These are phyloP conservation scores for Acinonyx jubatus DNA, from an alignment of 2,113 vertebrate genomes.

Conservation along the genomic window DNA sequence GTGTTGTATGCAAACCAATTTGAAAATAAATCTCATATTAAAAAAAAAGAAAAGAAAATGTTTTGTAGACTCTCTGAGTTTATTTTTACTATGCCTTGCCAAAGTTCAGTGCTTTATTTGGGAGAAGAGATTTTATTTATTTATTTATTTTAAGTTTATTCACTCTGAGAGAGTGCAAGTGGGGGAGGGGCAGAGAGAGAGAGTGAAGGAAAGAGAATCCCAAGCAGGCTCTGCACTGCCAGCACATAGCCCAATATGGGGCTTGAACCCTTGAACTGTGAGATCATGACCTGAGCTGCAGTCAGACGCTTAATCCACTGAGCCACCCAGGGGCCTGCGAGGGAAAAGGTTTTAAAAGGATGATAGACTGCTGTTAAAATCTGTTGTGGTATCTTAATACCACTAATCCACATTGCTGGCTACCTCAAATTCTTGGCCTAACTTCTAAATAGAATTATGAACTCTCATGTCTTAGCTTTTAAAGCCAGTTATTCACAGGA, in stretches of 20 bases:
- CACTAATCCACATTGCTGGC: background rate
- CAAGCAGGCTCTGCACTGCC: no score
- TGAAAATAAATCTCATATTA: no score
- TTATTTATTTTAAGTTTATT: no score
- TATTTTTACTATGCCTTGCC: constrained; percentile 15
- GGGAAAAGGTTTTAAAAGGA: background rate
- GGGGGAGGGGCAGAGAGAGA: no score
- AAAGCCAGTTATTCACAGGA: background rate
- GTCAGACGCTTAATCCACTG: no score
- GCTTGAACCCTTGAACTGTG: no score
- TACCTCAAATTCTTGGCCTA: background rate
- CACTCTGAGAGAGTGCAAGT: no score
- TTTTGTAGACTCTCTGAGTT: background rate
- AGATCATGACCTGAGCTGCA: no score
- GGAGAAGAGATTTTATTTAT: background rate
- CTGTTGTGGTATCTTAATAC: background rate
- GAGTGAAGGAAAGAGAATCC: no score
- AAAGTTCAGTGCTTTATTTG: constrained; percentile 14
- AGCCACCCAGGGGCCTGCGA: no score
- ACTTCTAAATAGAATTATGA: background rate
- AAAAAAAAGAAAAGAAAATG: background rate
- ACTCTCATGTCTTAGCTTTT: background rate
- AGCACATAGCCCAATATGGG: no score
- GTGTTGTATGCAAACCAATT: no score
- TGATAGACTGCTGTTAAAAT: background rate